These are phyloP conservation scores for Procapra przewalskii DNA, from an alignment of 2,113 vertebrate genomes.

Conservation along the genomic window DNA sequence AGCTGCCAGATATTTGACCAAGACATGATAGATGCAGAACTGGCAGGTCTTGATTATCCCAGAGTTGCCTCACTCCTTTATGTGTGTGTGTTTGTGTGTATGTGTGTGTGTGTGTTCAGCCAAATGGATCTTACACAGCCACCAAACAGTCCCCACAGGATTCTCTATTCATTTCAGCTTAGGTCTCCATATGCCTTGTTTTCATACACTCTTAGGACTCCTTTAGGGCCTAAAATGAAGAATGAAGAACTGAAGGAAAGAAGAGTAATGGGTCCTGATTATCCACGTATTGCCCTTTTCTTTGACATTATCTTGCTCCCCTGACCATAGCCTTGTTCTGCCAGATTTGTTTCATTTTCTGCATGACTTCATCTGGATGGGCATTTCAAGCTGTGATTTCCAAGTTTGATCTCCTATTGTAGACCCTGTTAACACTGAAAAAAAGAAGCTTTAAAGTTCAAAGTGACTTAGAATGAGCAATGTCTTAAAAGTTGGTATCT, in stretches of 20 bases:
- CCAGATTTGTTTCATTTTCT: slow-evolving; percentile 83
- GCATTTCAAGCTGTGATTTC: slow-evolving; percentile 84
- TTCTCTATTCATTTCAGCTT: neutral
- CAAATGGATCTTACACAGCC: neutral
- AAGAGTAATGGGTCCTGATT: neutral
- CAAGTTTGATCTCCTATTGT: slow-evolving; percentile 79
- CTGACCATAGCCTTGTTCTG: slow-evolving; percentile 75
- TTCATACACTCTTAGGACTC: neutral
- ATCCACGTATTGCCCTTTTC: slow-evolving; percentile 75
- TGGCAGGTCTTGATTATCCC: neutral
- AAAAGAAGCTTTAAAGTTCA: slow-evolving; percentile 83
- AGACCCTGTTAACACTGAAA: slow-evolving; percentile 78
- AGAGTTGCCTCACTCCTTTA: neutral
- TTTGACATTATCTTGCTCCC: slow-evolving; percentile 79
- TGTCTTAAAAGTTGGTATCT: slow-evolving; percentile 73
- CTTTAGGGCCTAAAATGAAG: neutral
- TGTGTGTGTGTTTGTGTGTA: neutral
- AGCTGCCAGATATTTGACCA: neutral
- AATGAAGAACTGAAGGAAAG: neutral
- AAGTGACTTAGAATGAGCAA: slow-evolving; percentile 78
- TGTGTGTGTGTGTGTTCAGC: neutral
- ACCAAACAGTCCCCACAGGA: fast-evolving
- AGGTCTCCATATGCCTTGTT: neutral
- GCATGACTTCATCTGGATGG: slow-evolving; percentile 82
- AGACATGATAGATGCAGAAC: neutral